These are phyloP conservation scores for Yponomeuta sedellus DNA, from an alignment of 2,888 invertebrate genomes.

Conservation along the genomic window DNA sequence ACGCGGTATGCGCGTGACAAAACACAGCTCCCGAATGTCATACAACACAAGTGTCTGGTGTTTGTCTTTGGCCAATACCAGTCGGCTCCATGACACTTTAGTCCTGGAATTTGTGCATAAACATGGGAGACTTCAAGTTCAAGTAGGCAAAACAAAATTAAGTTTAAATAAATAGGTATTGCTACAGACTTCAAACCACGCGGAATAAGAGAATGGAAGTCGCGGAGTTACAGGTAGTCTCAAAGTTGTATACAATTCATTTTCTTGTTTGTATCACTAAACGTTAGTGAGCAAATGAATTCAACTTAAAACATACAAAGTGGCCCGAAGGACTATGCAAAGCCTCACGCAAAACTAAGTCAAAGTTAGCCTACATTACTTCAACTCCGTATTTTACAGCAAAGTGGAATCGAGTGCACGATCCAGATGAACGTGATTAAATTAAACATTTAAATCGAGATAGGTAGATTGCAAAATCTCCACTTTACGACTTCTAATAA, in stretches of 20 bases:
- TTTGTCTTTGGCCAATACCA: constrained; percentile 61
- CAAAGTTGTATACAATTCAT: too few relatives aligned
- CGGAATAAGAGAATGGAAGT: too few relatives aligned
- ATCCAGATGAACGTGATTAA: background rate
- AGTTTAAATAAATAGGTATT: too few relatives aligned
- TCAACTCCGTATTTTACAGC: background rate
- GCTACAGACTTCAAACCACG: too few relatives aligned
- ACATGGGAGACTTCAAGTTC: too few relatives aligned
- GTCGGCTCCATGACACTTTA: constrained; percentile 10
- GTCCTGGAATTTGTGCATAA: constrained; percentile 43
- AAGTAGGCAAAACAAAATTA: too few relatives aligned
- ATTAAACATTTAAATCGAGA: background rate
- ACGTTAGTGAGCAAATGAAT: too few relatives aligned
- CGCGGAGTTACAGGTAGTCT: too few relatives aligned
- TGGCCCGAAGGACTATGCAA: too few relatives aligned
- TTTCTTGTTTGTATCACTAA: too few relatives aligned
- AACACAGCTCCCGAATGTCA: constrained; percentile 23
- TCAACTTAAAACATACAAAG: too few relatives aligned
- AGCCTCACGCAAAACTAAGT: too few relatives aligned
- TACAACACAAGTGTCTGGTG: constrained; percentile 53
- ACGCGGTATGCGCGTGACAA: constrained; percentile 62
- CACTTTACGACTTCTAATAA: constrained; percentile 24
- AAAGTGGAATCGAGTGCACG: background rate
- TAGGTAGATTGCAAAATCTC: constrained; percentile 15
- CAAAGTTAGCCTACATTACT: background rate